These are phyloP conservation scores for Reticulitermes speratus DNA, from an alignment of 1,140 invertebrate species.

Conservation along the genomic window DNA sequence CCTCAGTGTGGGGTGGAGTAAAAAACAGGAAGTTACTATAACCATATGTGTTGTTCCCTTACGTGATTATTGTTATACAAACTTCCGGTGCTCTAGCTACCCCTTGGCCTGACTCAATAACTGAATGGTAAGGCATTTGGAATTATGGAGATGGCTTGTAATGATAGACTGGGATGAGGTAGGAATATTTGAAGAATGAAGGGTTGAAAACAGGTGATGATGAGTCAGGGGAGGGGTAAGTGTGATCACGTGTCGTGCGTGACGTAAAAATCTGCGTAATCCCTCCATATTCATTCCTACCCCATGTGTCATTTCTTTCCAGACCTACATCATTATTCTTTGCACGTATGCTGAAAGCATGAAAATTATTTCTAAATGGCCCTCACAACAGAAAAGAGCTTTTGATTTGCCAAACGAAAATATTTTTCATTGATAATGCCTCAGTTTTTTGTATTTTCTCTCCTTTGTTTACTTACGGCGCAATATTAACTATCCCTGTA, in stretches of 20 bases:
- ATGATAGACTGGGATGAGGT: neutral
- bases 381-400: too few species aligned
- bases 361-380: too few species aligned
- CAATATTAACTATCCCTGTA: too few species aligned
- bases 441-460: too few species aligned
- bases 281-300: neutral
- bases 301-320: neutral
- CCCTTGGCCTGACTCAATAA: neutral
- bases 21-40: neutral
- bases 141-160: neutral
- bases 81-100: neutral
- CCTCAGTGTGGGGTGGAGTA: too few species aligned
- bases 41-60: conserved; percentile 18
- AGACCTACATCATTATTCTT: neutral
- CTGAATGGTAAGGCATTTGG: neutral
- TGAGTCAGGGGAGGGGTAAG: neutral
- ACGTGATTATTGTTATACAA: neutral
- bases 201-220: conserved; percentile 3
- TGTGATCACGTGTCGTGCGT: neutral
- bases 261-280: conserved; percentile 11
- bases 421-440: too few species aligned
- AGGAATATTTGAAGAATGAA: neutral
- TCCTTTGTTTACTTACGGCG: too few species aligned
- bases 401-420: too few species aligned
- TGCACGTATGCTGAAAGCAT: too few species aligned